Evolutionary conservation across 1,140 invertebrate species (phyloP), one percentile per base, ranked within the genome.

Genomic region (Orussus abietinus): DNA sequence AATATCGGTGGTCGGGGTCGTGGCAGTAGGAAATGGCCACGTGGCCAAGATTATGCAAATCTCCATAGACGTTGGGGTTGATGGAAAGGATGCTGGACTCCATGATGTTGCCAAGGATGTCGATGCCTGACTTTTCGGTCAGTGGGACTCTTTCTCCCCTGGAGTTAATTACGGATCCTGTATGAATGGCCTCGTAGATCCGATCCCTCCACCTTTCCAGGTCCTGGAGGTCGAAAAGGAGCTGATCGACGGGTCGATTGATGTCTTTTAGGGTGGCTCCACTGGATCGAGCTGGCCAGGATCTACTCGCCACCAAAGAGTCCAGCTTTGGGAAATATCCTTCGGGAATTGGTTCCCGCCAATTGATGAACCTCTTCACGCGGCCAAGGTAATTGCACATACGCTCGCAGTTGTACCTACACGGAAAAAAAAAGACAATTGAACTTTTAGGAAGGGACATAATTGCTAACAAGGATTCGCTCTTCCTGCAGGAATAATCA

Each of bases 21-120:
- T 89, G 85, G 21, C 77, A 73, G 45, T 76, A 83, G 1, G 81
- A 78, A 45, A 88, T 78, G 22, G 81, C 75, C 0, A 83, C 66
- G 39, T 82, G 80, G 1, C 84, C 84, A 46, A 81, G 77, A 62
- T 89, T 89, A 57, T 90, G 86, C 36, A 83, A 57, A 56, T 85
- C 79, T n/a, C 86, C 86, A 49, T 89, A 90, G 30, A 81, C 69
- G 6, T 76, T 76, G 3, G 61, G 64, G 60, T 92, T 88, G 0
- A 78, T 77, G 7, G 83, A 84, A 5, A 89, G 61, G 22, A 80
- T 79, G 9, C 81, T 84, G 0, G 76, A 65, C 64, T 92, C 89
- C 47, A 92, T 75, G 42, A 91, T 79, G 57, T 91, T 87, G 5
- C 88, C 88, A 2, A 92, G 66, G 18, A 84, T 73, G 51, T 93